phyloP scores from a whole-genome alignment of 23 tunicate species.

The Trididemnum miniatum region DNA sequence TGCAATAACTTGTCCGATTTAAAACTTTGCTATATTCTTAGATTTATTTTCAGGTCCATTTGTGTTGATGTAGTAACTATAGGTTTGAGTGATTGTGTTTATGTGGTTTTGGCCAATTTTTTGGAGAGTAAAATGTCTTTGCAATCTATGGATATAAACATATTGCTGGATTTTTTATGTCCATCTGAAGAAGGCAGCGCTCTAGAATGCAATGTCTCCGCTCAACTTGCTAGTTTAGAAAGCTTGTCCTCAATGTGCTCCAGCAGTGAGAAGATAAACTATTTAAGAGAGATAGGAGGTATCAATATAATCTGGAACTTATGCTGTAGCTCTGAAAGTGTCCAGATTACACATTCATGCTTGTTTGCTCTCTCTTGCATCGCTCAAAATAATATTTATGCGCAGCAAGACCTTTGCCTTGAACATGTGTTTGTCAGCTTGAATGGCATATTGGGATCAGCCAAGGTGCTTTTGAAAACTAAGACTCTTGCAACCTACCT shows the following conservation, averaged over 20 bases:
- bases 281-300: slow-evolving; percentile 1
- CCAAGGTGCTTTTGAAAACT: not conserved
- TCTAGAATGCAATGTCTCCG: not conserved
- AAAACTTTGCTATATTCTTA: too few species aligned
- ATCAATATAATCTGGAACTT: slow-evolving; percentile 28
- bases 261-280: not conserved
- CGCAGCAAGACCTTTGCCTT: slow-evolving; percentile 33
- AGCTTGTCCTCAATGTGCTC: slow-evolving; percentile 13
- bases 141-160: not conserved
- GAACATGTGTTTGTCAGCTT: slow-evolving; percentile 19
- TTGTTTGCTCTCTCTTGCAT: slow-evolving; percentile 9
- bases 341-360: slow-evolving; percentile 6
- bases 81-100: not conserved
- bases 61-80: too few species aligned
- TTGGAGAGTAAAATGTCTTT: slow-evolving; percentile 13
- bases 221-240: slow-evolving; percentile 28
- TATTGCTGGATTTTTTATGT: slow-evolving; percentile 18
- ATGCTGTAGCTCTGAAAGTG: slow-evolving; percentile 5
- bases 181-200: not conserved
- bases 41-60: too few species aligned
- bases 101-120: not conserved
- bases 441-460: not conserved
- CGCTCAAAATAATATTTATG: slow-evolving; percentile 26
- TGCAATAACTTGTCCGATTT: too few species aligned
- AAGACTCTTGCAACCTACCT: slow-evolving; percentile 22